Conservation (phyloP, 2,888 invertebrate genomes). For the Tipula helvola region DNA sequence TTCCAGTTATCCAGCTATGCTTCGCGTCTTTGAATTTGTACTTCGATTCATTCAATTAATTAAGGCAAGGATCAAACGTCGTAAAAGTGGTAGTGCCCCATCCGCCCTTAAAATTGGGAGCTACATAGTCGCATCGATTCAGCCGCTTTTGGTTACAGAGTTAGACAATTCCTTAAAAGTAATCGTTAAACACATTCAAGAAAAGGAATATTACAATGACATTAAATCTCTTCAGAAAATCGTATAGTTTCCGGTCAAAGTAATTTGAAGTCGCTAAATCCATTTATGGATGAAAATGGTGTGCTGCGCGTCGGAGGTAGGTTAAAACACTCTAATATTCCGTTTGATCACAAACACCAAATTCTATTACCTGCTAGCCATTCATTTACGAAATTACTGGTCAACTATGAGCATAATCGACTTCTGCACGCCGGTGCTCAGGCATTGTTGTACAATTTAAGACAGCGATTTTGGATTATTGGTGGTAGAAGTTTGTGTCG, state of each 20-base stretch:
- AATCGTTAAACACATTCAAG: background rate
- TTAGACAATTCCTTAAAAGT: background rate
- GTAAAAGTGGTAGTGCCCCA: background rate
- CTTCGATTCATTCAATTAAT: no score
- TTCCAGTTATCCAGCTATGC: background rate
- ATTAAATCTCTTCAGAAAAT: no score
- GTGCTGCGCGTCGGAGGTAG: background rate
- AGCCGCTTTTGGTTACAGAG: background rate
- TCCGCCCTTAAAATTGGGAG: background rate
- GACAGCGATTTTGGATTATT: background rate
- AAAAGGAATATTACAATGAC: background rate
- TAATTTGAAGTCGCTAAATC: background rate
- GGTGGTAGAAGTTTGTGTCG: no score
- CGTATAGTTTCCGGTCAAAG: no score
- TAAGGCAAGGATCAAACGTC: background rate
- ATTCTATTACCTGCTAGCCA: background rate
- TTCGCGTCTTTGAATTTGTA: background rate
- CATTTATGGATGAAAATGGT: background rate
- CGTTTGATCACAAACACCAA: background rate
- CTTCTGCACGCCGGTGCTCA: background rate
- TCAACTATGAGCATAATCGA: background rate
- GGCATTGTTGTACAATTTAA: background rate
- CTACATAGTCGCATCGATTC: background rate
- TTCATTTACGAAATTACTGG: background rate
- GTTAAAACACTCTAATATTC: background rate